Conservation (phyloP, 2,113 vertebrate species). For the Rhynchopsitta pachyrhyncha region DNA sequence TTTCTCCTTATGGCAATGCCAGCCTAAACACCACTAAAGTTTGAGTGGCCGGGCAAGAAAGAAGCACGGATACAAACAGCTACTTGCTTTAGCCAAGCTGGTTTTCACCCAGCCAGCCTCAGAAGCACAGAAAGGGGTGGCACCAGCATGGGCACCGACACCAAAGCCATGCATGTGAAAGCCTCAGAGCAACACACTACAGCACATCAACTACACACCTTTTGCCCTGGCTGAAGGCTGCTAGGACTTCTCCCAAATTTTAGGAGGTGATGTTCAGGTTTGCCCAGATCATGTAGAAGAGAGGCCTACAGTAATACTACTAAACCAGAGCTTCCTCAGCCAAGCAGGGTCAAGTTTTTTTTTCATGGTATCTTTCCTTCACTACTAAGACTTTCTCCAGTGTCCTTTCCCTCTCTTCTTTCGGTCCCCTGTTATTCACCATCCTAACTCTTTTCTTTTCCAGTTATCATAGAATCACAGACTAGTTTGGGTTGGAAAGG, state of each 20-base stretch:
- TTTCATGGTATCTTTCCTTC: neutral
- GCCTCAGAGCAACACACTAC: neutral
- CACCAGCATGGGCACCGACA: fast-evolving
- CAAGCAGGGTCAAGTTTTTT: neutral
- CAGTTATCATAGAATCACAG: neutral
- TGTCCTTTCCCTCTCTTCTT: neutral
- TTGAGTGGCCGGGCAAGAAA: neutral
- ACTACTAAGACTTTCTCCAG: neutral
- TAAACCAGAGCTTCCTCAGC: neutral
- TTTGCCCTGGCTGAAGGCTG: neutral
- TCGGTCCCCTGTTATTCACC: neutral
- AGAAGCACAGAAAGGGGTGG: neutral
- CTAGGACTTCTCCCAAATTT: neutral
- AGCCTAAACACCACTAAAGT: neutral
- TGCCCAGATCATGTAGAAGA: neutral
- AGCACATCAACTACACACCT: neutral
- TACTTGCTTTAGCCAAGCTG: neutral
- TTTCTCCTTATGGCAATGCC: neutral
- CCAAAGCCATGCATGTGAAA: neutral
- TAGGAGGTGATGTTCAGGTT: neutral
- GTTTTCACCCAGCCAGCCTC: neutral
- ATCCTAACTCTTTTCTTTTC: neutral
- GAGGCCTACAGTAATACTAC: neutral
- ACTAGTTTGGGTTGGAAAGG: neutral
- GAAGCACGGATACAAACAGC: neutral